Conservation (phyloP, 2,113 vertebrate genomes). For the Mionectes macconnelli region DNA sequence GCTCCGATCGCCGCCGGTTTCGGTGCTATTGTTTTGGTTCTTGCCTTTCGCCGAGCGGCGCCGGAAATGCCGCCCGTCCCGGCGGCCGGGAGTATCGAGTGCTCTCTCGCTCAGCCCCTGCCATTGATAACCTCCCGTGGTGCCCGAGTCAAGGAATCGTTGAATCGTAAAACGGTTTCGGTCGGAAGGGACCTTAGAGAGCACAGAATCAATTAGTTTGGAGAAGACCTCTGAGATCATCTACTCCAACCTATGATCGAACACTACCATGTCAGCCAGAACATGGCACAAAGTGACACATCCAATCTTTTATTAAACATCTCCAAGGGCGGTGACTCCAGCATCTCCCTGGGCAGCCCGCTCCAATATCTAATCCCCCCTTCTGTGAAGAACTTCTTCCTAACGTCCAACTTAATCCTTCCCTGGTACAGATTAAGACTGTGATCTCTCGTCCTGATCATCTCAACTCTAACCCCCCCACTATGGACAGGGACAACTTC, state of each 20-base stretch:
- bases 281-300: not conserved
- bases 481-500: not conserved
- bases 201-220: not conserved
- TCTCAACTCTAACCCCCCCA: accelerated
- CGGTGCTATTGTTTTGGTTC: not conserved
- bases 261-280: not conserved
- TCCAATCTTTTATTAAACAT: not conserved
- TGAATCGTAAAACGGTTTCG: not conserved
- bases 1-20: accelerated
- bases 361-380: not conserved
- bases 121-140: accelerated
- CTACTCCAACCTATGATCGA: not conserved
- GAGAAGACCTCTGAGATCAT: not conserved
- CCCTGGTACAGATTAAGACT: not conserved
- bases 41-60: not conserved
- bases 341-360: not conserved
- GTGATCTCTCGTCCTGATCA: not conserved
- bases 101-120: not conserved
- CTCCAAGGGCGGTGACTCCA: not conserved
- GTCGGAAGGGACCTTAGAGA: not conserved
- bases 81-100: accelerated
- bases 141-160: not conserved
- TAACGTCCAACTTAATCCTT: not conserved
- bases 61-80: not conserved
- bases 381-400: not conserved